Conservation (phyloP, 2,888 invertebrate genomes). For the Phengaris alcon region DNA sequence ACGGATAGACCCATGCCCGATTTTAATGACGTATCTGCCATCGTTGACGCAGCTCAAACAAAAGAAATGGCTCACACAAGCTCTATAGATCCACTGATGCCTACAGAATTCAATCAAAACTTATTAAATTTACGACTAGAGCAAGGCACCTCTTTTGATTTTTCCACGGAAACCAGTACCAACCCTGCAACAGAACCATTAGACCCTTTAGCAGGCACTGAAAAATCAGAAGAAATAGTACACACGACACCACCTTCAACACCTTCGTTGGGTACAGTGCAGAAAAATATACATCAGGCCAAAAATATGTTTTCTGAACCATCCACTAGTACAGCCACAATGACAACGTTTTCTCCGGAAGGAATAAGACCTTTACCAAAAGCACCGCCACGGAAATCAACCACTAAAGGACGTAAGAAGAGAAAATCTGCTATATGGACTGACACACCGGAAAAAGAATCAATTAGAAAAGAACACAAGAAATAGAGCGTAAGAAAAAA, state of each 20-base stretch:
- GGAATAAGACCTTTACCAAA: conserved; percentile 37
- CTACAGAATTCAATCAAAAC: not conserved
- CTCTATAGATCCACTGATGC: conserved; percentile 4
- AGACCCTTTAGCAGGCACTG: conserved; percentile 7
- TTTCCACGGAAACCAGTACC: not conserved
- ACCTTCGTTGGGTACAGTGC: conserved; percentile 5
- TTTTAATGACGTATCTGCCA: not conserved
- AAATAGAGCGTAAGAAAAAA: conserved; percentile 37
- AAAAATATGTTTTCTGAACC: conserved; percentile 3
- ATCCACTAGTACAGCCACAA: not conserved
- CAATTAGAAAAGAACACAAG: conserved; percentile 36
- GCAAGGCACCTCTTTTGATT: not conserved
- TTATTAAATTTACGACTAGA: not conserved
- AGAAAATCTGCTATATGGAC: conserved; percentile 36
- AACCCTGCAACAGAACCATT: conserved; percentile 1
- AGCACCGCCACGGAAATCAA: conserved; percentile 31
- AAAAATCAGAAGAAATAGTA: not conserved
- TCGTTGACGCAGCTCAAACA: conserved; percentile 12
- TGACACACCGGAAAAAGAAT: conserved; percentile 38
- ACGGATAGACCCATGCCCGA: conserved; percentile 11
- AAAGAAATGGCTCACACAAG: conserved; percentile 5
- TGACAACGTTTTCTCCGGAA: conserved; percentile 11
- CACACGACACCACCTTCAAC: conserved; percentile 7
- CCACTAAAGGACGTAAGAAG: conserved; percentile 36
- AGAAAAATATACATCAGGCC: conserved; percentile 17